A percentile compares a stretch with the other conserved stretches of the same genome.
Evolutionary conservation across 2,113 vertebrate genomes (phyloP).

Genomic region (Amia ocellicauda): DNA sequence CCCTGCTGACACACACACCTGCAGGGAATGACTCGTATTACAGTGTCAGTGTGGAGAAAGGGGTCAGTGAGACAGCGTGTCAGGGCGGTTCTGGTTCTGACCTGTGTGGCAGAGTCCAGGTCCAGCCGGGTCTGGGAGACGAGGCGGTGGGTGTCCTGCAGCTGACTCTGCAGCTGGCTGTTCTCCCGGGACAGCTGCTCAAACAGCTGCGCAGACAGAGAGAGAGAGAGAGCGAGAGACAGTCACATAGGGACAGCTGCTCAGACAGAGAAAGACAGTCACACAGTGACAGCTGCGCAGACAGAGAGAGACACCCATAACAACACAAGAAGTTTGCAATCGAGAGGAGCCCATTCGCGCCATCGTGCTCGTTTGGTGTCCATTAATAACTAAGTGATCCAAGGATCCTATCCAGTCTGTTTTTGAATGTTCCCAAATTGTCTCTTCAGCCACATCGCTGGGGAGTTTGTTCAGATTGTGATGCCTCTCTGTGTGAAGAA

Average conservation of each 20-base stretch:
- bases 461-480: too few species aligned
- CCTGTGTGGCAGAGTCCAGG: slow-evolving; percentile 74
- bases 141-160: slow-evolving; percentile 71
- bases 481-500: too few species aligned
- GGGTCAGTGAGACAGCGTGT: background rate
- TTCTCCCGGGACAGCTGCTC: slow-evolving; percentile 72
- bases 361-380: too few species aligned
- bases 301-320: background rate
- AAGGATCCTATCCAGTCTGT: too few species aligned
- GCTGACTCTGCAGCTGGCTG: slow-evolving; percentile 67
- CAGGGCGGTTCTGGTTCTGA: slow-evolving; percentile 28
- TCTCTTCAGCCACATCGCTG: too few species aligned
- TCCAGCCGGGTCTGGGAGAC: slow-evolving; percentile 67
- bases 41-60: too few species aligned
- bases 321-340: background rate
- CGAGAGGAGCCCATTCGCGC: too few species aligned
- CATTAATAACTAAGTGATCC: too few species aligned
- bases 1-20: too few species aligned
- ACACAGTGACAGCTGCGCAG: too few species aligned
- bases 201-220: slow-evolving; percentile 55
- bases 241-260: slow-evolving; percentile 2
- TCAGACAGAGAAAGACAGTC: slow-evolving; percentile 14
- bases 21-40: too few species aligned
- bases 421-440: too few species aligned
- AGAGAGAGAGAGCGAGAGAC: background rate